phyloP scores from a whole-genome alignment of 2,888 invertebrate genomes.

The Leptopterna dolabrata region DNA sequence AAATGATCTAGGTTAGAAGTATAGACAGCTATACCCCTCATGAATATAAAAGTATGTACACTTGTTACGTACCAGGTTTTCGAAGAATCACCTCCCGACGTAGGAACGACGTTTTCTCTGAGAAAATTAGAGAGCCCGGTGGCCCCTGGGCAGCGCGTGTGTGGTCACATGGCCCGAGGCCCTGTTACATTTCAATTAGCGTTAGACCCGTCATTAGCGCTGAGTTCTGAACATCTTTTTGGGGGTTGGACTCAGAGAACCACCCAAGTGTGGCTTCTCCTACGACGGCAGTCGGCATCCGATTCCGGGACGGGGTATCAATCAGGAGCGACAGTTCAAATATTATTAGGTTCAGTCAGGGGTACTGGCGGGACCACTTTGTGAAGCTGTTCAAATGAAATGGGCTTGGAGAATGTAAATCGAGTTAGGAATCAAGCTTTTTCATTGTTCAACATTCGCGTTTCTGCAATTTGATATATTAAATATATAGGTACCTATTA shows the following conservation, averaged over 20 bases:
- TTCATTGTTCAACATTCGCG: too few relatives aligned
- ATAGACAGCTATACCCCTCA: too few relatives aligned
- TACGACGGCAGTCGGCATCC: too few relatives aligned
- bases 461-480: too few relatives aligned
- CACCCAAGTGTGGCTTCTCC: too few relatives aligned
- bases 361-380: too few relatives aligned
- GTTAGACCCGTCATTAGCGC: slow-evolving; percentile 14
- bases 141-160: slow-evolving; percentile 18
- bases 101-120: slow-evolving; percentile 10
- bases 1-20: too few relatives aligned
- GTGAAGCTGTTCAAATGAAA: too few relatives aligned
- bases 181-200: slow-evolving; percentile 41
- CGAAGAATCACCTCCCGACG: not conserved
- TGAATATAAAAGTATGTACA: too few relatives aligned
- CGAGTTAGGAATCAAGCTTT: too few relatives aligned
- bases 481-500: too few relatives aligned
- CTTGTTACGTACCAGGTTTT: not conserved
- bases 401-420: too few relatives aligned
- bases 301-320: not conserved
- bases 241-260: not conserved
- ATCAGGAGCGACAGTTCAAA: not conserved
- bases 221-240: not conserved
- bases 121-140: not conserved
- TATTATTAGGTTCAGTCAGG: not conserved
- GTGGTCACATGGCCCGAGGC: slow-evolving; percentile 31